Conservation (phyloP, 2,797 vertebrate species). For the Xerus rutilus region DNA sequence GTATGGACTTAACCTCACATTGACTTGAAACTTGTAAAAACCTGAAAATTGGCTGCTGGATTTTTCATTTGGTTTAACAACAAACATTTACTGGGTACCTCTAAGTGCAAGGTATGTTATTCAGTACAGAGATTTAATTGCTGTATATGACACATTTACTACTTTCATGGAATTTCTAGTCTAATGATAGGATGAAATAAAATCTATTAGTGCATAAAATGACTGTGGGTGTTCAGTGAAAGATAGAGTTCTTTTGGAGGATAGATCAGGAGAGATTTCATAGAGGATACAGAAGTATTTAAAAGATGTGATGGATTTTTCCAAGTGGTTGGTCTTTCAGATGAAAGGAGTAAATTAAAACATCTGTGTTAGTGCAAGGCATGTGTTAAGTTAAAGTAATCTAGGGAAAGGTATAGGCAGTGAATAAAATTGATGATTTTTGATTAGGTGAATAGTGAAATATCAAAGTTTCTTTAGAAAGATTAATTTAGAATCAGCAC, state of each 20-base stretch:
- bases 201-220: background rate
- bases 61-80: conserved; percentile 45
- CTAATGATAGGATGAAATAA: background rate
- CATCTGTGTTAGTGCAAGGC: background rate
- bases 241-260: background rate
- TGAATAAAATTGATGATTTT: conserved; percentile 23
- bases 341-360: background rate
- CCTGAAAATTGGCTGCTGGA: conserved; percentile 6
- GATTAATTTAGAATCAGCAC: background rate
- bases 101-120: background rate
- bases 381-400: background rate
- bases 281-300: background rate
- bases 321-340: background rate
- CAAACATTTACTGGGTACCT: conserved; percentile 4
- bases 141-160: background rate
- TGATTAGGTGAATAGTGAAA: background rate
- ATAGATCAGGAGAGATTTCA: background rate
- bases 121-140: background rate
- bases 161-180: background rate
- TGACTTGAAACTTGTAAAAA: conserved; percentile 44
- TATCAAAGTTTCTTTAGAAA: background rate
- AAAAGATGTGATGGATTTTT: background rate
- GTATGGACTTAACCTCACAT: background rate
- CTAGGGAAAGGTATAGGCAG: background rate
- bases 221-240: background rate